Evolutionary conservation across 2,888 invertebrate species (phyloP), one percentile per base, ranked within the genome.

Genomic region (Papilio demoleus): DNA sequence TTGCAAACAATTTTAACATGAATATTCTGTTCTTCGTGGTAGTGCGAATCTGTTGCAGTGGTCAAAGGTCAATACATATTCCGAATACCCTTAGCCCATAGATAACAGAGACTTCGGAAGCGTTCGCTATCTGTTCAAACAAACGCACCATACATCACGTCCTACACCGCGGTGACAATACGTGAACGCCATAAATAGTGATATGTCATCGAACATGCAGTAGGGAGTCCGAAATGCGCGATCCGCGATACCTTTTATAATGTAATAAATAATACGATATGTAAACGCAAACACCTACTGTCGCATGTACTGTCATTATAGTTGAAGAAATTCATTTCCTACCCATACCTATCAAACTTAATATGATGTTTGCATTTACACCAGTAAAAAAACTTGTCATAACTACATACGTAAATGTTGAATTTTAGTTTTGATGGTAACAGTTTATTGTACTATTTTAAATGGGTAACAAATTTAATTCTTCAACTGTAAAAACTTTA

Each of bases 251-350:
- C 77, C 83, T 79, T 83, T 86, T 85, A 83, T 85, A 86, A 81
- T 79, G 79, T 80, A 77, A 87, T 89, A 90, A 89, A 90, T 87
- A 87, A 85, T 72, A 70, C 73, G 83, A 84, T 85, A 86, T 79
- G 79, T 82, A 79, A 69, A 76, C 72, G 68, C 72, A 81, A 66
- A 87, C 88, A 88, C 84, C 85, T 87, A 88, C 87, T 87, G 86
- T 82, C 85, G 85, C 86, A 84, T 81, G 77, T 63, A 24, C 62
- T 66, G 40, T 27, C 12, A 11, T 3, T 14, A 45, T 22, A 22
- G 22, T 47, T 4, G 11, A 22, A 12, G 47, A 47, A 6, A 12
- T 12, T 47, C 12, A 47, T 47, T 47, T 1, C 22, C 47, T 47
- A 47, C 45, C 45, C 45, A 19, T n/a, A n/a, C n/a, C n/a, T n/a